These are phyloP conservation scores for Cyrtodaria siliqua DNA, from an alignment of 2,888 invertebrate genomes.

Conservation along the genomic window DNA sequence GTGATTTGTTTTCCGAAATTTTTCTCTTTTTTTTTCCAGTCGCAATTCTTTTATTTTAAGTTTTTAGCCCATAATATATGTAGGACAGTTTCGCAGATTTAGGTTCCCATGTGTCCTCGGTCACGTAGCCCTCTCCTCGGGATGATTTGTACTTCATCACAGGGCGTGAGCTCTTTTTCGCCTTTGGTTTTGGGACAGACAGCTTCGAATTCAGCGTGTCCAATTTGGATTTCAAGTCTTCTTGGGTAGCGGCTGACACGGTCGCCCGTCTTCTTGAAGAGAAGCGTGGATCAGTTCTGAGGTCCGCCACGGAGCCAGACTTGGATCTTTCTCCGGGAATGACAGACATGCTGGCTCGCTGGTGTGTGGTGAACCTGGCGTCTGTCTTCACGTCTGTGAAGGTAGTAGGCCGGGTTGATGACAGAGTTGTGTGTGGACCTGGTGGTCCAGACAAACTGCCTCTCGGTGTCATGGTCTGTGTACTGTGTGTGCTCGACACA, in stretches of 20 bases:
- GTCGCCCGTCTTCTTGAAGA: conserved; percentile 31
- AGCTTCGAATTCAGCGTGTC: conserved; percentile 39
- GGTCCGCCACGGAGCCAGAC: conserved; percentile 16
- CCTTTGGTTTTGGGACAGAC: conserved; percentile 21
- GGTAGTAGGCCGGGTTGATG: background rate
- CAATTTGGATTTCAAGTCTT: conserved; percentile 44
- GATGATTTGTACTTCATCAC: conserved; percentile 52
- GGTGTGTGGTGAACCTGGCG: conserved; percentile 25
- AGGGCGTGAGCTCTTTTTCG: conserved; percentile 29
- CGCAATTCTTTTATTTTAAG: too few relatives aligned
- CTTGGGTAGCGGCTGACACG: conserved; percentile 16
- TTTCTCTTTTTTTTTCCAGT: too few relatives aligned
- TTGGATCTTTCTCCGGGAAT: conserved; percentile 5
- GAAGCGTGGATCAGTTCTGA: conserved; percentile 34
- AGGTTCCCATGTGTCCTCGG: conserved; percentile 7
- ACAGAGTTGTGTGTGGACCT: background rate
- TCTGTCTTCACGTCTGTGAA: conserved; percentile 29
- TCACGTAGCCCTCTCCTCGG: conserved; percentile 38
- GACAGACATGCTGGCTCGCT: conserved; percentile 25
- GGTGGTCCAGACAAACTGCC: background rate
- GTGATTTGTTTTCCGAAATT: too few relatives aligned
- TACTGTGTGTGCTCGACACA: conserved; percentile 4
- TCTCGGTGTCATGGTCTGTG: background rate
- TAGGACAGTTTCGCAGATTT: conserved; percentile 13
- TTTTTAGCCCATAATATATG: conserved; percentile 16